Evolutionary conservation across 2,113 vertebrate species (phyloP).

Genomic region (Myrmophylax atrothorax): DNA sequence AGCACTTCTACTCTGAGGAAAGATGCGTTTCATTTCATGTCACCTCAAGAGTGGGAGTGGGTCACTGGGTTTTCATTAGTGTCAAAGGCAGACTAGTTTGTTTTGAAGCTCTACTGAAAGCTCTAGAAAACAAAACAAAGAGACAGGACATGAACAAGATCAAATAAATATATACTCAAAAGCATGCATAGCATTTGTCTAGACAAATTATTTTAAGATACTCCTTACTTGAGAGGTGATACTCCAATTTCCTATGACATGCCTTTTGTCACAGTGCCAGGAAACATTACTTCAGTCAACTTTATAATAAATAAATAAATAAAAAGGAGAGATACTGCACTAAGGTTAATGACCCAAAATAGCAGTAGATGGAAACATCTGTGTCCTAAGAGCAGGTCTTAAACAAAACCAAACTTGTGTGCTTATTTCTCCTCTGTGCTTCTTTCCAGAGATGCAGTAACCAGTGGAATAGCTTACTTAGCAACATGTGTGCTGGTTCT

Average conservation of each 20-base stretch:
- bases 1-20: background rate
- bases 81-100: background rate
- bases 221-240: background rate
- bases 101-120: background rate
- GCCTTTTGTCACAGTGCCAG: background rate
- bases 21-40: background rate
- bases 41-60: background rate
- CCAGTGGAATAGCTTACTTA: background rate
- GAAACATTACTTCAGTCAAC: background rate
- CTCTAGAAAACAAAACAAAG: background rate
- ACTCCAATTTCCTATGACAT: background rate
- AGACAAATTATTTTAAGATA: constrained; percentile 33
- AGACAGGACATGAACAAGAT: background rate
- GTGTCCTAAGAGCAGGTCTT: background rate
- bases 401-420: background rate
- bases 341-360: background rate
- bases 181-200: background rate
- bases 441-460: background rate
- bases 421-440: background rate
- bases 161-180: background rate
- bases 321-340: background rate
- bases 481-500: background rate
- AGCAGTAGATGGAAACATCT: background rate
- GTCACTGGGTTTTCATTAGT: accelerated
- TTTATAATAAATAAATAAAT: background rate